A percentile compares a stretch with the other conserved stretches of the same genome.
phyloP scores from a whole-genome alignment of 2,113 vertebrate species.

The Engystomops pustulosus region DNA sequence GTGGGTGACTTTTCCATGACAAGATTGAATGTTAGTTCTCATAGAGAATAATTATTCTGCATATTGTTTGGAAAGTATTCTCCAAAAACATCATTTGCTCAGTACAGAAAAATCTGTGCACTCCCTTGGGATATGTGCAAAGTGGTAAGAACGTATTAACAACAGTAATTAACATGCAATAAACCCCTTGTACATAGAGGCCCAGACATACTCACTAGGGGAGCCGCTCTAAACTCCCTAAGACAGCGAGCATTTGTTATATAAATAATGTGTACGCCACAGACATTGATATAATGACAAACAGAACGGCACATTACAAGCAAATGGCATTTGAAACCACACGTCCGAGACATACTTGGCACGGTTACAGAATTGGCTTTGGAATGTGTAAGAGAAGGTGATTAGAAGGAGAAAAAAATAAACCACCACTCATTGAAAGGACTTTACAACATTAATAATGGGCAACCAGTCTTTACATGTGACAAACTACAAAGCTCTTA shows the following conservation, averaged over 20 bases:
- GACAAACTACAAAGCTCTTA: constrained; percentile 43
- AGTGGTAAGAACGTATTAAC: constrained; percentile 52
- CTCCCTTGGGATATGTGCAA: constrained; percentile 14
- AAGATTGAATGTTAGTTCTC: background rate
- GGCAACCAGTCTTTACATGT: constrained; percentile 17
- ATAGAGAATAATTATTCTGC: background rate
- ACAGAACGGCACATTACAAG: constrained; percentile 52
- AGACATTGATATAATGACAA: constrained; percentile 57
- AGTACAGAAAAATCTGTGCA: background rate
- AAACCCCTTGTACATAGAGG: constrained; percentile 38
- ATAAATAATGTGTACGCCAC: constrained; percentile 55
- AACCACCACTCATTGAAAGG: constrained; percentile 50
- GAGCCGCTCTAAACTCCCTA: constrained; percentile 31
- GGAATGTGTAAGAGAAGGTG: constrained; percentile 57
- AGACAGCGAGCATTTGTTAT: constrained; percentile 52
- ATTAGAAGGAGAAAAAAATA: constrained; percentile 50
- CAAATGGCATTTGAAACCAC: constrained; percentile 54
- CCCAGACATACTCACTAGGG: constrained; percentile 43
- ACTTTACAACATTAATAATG: constrained; percentile 53
- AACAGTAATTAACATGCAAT: constrained; percentile 52
- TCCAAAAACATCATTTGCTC: background rate
- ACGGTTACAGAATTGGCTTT: constrained; percentile 41
- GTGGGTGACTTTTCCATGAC: background rate
- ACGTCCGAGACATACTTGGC: constrained; percentile 46
- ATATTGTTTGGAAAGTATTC: background rate